Conservation (phyloP, 2,113 vertebrate genomes). For the Sprattus sprattus region DNA sequence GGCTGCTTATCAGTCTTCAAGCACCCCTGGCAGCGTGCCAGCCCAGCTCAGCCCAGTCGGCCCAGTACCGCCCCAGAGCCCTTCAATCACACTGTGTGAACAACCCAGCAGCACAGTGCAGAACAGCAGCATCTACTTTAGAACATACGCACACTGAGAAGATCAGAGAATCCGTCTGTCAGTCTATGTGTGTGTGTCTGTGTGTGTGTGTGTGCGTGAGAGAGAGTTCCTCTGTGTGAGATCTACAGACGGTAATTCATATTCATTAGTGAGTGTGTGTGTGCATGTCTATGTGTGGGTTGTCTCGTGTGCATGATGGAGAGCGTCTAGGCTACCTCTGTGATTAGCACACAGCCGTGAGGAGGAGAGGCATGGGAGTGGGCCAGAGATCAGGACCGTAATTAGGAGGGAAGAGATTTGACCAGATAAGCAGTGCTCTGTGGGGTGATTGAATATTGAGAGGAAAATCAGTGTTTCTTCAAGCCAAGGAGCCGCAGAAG, state of each 20-base stretch:
- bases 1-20: not conserved
- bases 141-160: not conserved
- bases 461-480: constrained; percentile 52
- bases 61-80: not conserved
- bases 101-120: not conserved
- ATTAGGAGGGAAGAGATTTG: constrained; percentile 65
- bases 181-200: not conserved
- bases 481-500: constrained; percentile 36
- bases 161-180: not conserved
- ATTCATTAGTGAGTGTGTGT: constrained; percentile 24
- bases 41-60: not conserved
- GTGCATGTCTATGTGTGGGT: constrained; percentile 45
- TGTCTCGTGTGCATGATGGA: constrained; percentile 64
- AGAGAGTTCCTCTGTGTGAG: not conserved
- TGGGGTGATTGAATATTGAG: constrained; percentile 56
- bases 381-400: constrained; percentile 57
- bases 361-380: constrained; percentile 33
- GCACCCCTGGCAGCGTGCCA: not conserved
- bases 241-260: not conserved
- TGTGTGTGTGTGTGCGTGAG: not conserved
- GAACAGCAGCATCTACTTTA: not conserved
- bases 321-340: constrained; percentile 69
- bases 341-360: constrained; percentile 69
- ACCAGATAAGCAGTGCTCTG: constrained; percentile 68
- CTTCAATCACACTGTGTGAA: not conserved